Evolutionary conservation across 2,113 vertebrate species (phyloP).

Genomic region (Callithrix jacchus): DNA sequence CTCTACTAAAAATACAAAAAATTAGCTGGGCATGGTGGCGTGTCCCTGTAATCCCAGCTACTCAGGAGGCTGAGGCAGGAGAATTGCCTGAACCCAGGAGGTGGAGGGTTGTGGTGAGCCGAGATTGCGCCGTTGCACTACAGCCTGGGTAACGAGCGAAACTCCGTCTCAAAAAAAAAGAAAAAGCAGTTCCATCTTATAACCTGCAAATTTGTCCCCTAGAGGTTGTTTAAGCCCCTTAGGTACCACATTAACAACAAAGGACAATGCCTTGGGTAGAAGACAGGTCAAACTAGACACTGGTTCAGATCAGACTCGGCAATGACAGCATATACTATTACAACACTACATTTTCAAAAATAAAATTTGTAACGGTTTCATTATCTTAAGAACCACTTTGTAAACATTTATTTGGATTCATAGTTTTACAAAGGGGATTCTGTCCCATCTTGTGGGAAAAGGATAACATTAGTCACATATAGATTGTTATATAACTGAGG

Average conservation of each 20-base stretch:
- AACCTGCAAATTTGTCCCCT: background rate
- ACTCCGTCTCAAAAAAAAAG: background rate
- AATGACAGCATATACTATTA: constrained; percentile 32
- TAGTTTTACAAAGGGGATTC: constrained; percentile 43
- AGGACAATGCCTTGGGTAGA: background rate
- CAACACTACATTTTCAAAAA: constrained; percentile 51
- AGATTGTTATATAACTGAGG: background rate
- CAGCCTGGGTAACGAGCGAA: too few species aligned
- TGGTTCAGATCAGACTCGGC: background rate
- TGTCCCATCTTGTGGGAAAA: background rate
- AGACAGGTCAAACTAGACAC: background rate
- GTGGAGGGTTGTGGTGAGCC: too few species aligned
- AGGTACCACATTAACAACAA: background rate
- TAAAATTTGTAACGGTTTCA: constrained; percentile 62
- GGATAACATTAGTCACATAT: background rate
- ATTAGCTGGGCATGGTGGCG: too few species aligned
- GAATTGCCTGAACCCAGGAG: too few species aligned
- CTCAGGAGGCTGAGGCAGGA: too few species aligned
- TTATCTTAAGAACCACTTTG: constrained; percentile 57
- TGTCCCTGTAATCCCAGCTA: too few species aligned
- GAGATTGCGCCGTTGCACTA: too few species aligned
- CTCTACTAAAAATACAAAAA: too few species aligned
- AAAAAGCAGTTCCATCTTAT: background rate
- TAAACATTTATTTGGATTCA: constrained; percentile 43
- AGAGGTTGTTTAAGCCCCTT: background rate